Evolutionary conservation across 2,113 vertebrate species (phyloP).

Genomic region (Apus apus): DNA sequence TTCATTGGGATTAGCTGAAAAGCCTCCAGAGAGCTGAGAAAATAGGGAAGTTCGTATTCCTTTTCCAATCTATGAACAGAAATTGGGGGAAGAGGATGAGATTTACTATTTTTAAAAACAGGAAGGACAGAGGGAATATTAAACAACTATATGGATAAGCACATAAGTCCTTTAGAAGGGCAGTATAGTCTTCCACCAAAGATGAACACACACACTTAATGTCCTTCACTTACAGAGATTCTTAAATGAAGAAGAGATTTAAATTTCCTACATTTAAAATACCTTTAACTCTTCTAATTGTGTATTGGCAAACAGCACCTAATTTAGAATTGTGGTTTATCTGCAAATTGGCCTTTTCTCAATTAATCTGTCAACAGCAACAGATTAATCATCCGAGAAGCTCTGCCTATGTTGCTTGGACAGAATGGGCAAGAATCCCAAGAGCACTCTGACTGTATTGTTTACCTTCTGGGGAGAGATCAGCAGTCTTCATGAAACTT

Average conservation of each 20-base stretch:
- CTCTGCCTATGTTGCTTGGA: neutral
- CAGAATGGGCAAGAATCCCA: neutral
- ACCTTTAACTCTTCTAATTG: neutral
- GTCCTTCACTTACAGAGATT: neutral
- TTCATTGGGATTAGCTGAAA: conserved; percentile 55
- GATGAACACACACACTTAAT: neutral
- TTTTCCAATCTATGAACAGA: conserved; percentile 69
- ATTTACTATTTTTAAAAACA: neutral
- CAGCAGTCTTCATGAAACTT: conserved; percentile 88
- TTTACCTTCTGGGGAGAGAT: conserved; percentile 91
- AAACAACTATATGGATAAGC: neutral
- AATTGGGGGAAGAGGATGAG: conserved; percentile 35
- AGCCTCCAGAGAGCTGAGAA: conserved; percentile 62
- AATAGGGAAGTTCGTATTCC: conserved; percentile 57
- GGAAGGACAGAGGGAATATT: neutral
- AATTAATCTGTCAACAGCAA: neutral
- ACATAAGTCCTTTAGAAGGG: neutral
- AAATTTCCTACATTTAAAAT: neutral
- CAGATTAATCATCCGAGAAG: neutral
- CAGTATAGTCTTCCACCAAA: neutral
- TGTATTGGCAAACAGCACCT: neutral
- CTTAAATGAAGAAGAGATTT: neutral
- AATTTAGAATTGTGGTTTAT: neutral
- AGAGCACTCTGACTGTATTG: neutral
- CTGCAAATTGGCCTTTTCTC: neutral